Evolutionary conservation across 2,888 invertebrate genomes (phyloP), one percentile per base, ranked within the genome.

Genomic region (Thumatha senex): DNA sequence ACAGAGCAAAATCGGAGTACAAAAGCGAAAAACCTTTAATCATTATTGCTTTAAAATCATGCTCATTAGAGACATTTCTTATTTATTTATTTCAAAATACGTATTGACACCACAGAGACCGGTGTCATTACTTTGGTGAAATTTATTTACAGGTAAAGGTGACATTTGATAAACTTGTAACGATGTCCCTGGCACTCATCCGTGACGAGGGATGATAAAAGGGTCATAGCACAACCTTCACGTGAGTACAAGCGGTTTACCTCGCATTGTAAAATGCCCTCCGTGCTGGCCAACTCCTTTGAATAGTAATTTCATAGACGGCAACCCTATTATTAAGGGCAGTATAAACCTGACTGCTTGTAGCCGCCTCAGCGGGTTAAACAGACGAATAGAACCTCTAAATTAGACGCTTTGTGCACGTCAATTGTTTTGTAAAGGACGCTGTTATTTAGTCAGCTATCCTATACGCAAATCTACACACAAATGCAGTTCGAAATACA

Each of bases 291-390:
- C 74, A 72, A 80, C 78, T 78, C 74, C 79, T 84, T 79, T 79
- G 76, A 81, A 80, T 79, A 81, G 79, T 80, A 82, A 84, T 87
- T 85, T 84, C 73, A 79, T 78, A 79, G 76, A 72, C 72, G 74
- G 77, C 71, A 80, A 72, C 83, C 78, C 80, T 80, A 72, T 84
- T 82, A 86, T 87, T 87, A 84, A 65, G 80, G 80, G 80, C 63
- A 77, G 74, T 83, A 82, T 80, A 85, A 81, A 72, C 78, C 75
- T 75, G 77, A 74, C 80, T 72, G 67, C 63, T 65, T 76, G 80
- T 78, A 80, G 80, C 81, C 82, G 72, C 68, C 68, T 74, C 74
- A 71, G 69, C 69, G 73, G 61, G 77, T 74, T 79, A 80, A 80
- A 77, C 72, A 77, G 73, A 78, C 78, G 72, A 61, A 58, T 47